Percentiles rank a stretch among this genome's conserved stretches.
Evolutionary conservation across 2,888 invertebrate genomes (phyloP).

Genomic region (Hipparchia semele): DNA sequence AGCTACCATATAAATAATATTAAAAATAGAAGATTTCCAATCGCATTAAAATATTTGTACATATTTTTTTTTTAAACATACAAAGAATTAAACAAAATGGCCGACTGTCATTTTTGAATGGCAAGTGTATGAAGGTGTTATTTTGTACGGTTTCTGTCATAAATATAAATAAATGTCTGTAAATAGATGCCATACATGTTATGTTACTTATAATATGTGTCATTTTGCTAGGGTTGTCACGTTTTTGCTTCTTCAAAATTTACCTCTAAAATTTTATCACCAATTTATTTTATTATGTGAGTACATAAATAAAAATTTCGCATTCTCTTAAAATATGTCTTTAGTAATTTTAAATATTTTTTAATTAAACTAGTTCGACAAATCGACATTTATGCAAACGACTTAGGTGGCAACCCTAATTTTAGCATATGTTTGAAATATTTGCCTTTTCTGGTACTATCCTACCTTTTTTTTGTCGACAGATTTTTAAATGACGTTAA

Average conservation of each 20-base stretch:
- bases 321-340: neutral
- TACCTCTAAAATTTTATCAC: neutral
- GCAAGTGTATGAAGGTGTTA: slow-evolving; percentile 8
- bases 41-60: too few relatives aligned
- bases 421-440: slow-evolving; percentile 8
- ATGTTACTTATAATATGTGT: slow-evolving; percentile 21
- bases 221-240: slow-evolving; percentile 11
- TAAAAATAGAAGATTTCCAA: too few relatives aligned
- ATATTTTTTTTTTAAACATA: neutral
- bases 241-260: neutral
- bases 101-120: slow-evolving; percentile 11
- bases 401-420: neutral
- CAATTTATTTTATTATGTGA: neutral
- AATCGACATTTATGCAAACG: neutral
- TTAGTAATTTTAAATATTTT: neutral
- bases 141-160: slow-evolving; percentile 7
- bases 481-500: slow-evolving; percentile 13
- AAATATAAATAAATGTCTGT: slow-evolving; percentile 29
- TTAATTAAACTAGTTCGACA: neutral
- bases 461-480: neutral
- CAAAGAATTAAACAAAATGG: neutral
- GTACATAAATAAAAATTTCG: neutral
- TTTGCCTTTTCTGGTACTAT: neutral
- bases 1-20: too few relatives aligned
- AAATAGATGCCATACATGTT: slow-evolving; percentile 37